phyloP scores from a whole-genome alignment of 1,140 invertebrate species.

The Theocolax elegans region DNA sequence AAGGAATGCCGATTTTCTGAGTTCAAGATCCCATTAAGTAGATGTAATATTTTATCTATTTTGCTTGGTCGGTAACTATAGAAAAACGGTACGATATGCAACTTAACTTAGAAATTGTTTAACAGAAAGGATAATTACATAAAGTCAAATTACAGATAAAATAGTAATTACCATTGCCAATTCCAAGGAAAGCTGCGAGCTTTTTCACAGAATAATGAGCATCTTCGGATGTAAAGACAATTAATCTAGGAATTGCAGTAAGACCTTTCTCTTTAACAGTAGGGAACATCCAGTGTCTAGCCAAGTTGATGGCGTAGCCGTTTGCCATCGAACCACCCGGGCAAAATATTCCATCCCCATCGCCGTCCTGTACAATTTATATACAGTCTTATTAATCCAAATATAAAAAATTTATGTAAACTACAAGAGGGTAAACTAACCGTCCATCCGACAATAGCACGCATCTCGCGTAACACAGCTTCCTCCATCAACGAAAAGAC shows the following conservation, averaged over 20 bases:
- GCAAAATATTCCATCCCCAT: slow-evolving; percentile 89
- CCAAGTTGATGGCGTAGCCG: slow-evolving; percentile 92
- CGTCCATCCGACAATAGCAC: slow-evolving; percentile 84
- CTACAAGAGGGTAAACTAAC: not conserved
- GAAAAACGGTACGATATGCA: too few species aligned
- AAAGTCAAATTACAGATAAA: too few species aligned
- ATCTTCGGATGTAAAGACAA: slow-evolving; percentile 88
- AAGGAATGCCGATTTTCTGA: too few species aligned
- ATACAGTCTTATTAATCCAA: not conserved
- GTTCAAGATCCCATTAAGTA: too few species aligned
- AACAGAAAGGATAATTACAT: too few species aligned
- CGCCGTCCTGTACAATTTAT: slow-evolving; percentile 65
- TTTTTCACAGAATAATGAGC: slow-evolving; percentile 96
- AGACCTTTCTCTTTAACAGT: slow-evolving; percentile 76
- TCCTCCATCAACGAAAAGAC: slow-evolving; percentile 91
- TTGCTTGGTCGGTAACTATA: too few species aligned
- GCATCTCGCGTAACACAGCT: slow-evolving; percentile 83
- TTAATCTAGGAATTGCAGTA: slow-evolving; percentile 73
- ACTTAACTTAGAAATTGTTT: too few species aligned
- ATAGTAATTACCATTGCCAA: slow-evolving; percentile 75
- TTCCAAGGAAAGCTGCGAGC: slow-evolving; percentile 80
- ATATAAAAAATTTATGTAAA: not conserved
- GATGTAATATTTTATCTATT: too few species aligned
- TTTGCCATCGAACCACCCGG: slow-evolving; percentile 96
- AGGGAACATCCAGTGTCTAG: slow-evolving; percentile 74